Percentiles rank a stretch among this genome's conserved stretches.
Conservation (phyloP, 2,888 invertebrate species). For the Latrodectus elegans region DNA sequence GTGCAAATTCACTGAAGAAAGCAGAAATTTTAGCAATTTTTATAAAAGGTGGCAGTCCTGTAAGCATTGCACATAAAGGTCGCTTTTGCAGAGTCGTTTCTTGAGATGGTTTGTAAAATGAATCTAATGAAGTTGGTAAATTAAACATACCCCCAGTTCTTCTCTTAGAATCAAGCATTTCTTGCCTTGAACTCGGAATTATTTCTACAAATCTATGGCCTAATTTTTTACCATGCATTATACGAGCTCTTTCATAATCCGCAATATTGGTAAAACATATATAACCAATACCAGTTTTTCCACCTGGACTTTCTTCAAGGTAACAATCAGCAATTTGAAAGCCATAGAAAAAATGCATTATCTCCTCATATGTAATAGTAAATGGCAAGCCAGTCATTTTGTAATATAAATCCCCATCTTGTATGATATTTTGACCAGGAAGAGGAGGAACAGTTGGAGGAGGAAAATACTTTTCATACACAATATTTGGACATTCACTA, state of each 20-base stretch:
- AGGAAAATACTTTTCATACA: conserved; percentile 32
- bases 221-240: conserved; percentile 73
- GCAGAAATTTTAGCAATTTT: conserved; percentile 86
- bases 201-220: conserved; percentile 73
- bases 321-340: conserved; percentile 81
- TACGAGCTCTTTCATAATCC: conserved; percentile 82
- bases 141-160: conserved; percentile 14
- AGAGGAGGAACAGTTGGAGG: conserved; percentile 6
- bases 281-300: conserved; percentile 79
- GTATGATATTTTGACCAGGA: not conserved
- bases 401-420: conserved; percentile 25
- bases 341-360: conserved; percentile 84
- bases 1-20: conserved; percentile 85
- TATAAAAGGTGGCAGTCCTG: conserved; percentile 81
- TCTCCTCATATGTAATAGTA: conserved; percentile 85
- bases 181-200: conserved; percentile 72
- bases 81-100: not conserved
- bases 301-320: conserved; percentile 77
- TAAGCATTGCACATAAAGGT: conserved; percentile 68
- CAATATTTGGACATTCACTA: conserved; percentile 22
- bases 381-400: conserved; percentile 82
- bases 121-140: not conserved
- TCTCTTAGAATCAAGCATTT: conserved; percentile 72
- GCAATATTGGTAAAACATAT: conserved; percentile 85
- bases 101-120: not conserved